Evolutionary conservation across 2,888 invertebrate species (phyloP).

Genomic region (Colostygia pectinataria): DNA sequence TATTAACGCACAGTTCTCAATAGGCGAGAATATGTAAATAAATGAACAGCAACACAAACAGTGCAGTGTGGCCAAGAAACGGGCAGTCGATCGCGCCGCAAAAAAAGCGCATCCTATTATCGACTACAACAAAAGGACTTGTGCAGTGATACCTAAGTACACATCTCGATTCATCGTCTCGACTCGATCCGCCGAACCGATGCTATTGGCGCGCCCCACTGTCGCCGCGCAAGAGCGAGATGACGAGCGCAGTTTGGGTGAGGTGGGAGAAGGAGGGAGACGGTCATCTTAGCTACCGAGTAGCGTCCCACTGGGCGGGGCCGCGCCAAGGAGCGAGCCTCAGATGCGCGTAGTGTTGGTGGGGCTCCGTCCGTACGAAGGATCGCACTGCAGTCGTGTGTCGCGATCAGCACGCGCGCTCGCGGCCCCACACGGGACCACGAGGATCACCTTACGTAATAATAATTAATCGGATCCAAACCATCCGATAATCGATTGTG

Average conservation of each 20-base stretch:
- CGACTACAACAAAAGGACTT: conserved; percentile 82
- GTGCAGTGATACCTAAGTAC: conserved; percentile 83
- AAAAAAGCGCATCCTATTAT: conserved; percentile 83
- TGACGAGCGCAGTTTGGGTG: conserved; percentile 44
- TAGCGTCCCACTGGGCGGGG: conserved; percentile 85
- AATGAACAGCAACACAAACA: conserved; percentile 38
- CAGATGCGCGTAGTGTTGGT: conserved; percentile 85
- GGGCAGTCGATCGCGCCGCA: conserved; percentile 69
- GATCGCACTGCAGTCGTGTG: conserved; percentile 84
- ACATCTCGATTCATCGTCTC: conserved; percentile 83
- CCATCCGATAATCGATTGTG: conserved; percentile 76
- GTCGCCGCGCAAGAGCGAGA: conserved; percentile 74
- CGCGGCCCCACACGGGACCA: conserved; percentile 60
- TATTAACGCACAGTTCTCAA: conserved; percentile 3
- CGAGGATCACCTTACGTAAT: conserved; percentile 74
- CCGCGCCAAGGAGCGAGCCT: conserved; percentile 82
- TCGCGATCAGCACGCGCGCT: conserved; percentile 74
- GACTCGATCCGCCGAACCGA: conserved; percentile 80
- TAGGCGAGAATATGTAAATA: conserved; percentile 51
- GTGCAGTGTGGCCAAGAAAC: conserved; percentile 49
- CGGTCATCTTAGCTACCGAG: conserved; percentile 81
- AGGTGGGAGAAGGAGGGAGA: conserved; percentile 73
- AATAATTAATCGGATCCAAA: conserved; percentile 71
- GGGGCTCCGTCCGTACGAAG: conserved; percentile 83
- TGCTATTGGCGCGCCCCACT: conserved; percentile 82